Evolutionary conservation across 2,113 vertebrate genomes (phyloP).

Genomic region (Stigmatopora nigra): DNA sequence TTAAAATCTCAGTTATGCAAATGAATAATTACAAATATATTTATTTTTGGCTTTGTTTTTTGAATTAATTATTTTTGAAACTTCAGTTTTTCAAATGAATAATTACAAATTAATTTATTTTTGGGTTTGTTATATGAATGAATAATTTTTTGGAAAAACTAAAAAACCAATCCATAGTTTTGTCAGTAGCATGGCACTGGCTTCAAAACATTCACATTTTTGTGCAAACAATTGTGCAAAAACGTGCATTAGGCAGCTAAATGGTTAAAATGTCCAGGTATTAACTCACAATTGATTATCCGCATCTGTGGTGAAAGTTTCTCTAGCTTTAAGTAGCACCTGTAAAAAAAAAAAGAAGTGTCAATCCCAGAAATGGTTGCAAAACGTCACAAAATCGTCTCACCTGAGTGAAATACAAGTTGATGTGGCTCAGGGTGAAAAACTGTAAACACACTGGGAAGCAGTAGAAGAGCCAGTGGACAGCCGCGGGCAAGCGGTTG

Average conservation of each 20-base stretch:
- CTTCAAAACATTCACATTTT: too few relatives aligned
- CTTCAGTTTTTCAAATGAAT: too few relatives aligned
- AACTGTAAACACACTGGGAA: constrained; percentile 84
- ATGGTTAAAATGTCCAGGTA: neutral
- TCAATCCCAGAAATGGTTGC: neutral
- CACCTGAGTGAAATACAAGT: constrained; percentile 83
- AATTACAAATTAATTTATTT: too few relatives aligned
- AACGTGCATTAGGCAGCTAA: neutral
- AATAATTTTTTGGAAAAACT: too few relatives aligned
- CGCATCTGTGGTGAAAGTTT: constrained; percentile 62
- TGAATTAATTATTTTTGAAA: too few relatives aligned
- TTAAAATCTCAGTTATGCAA: too few relatives aligned
- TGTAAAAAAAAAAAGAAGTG: constrained; percentile 34
- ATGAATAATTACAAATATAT: too few relatives aligned
- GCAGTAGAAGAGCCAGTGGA: constrained; percentile 83
- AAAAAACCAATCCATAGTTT: too few relatives aligned
- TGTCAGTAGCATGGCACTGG: too few relatives aligned
- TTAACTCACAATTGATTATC: constrained; percentile 74
- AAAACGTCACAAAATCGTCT: constrained; percentile 7
- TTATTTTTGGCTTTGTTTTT: too few relatives aligned
- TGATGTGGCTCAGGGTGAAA: constrained; percentile 82
- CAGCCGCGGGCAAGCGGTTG: constrained; percentile 71
- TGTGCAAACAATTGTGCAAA: neutral
- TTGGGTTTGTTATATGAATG: too few relatives aligned
- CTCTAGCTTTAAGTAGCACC: constrained; percentile 80